phyloP scores from a whole-genome alignment of 2,888 invertebrate genomes.

The Aporophyla nigra region DNA sequence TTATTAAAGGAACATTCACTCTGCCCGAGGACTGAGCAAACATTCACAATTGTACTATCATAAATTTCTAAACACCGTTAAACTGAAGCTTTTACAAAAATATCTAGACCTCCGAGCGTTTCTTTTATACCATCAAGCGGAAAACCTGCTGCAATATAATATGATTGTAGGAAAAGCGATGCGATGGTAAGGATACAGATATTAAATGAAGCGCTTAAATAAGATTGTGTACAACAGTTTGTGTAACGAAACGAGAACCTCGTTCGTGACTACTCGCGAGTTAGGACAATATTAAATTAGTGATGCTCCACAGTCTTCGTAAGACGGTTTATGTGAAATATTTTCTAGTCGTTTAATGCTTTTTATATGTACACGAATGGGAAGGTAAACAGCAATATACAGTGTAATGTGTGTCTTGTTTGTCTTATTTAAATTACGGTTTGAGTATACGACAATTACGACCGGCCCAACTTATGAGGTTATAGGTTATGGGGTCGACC shows the following conservation, averaged over 20 bases:
- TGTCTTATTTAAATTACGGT: conserved; percentile 46
- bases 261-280: conserved; percentile 60
- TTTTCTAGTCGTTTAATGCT: conserved; percentile 53
- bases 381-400: conserved; percentile 57
- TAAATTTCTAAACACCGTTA: conserved; percentile 49
- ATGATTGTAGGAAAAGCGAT: conserved; percentile 48
- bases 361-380: conserved; percentile 55
- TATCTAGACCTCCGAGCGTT: conserved; percentile 9
- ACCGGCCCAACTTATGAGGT: too few relatives aligned
- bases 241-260: conserved; percentile 74
- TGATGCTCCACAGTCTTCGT: conserved; percentile 67
- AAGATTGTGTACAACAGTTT: conserved; percentile 72
- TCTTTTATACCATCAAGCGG: conserved; percentile 25
- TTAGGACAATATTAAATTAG: conserved; percentile 79
- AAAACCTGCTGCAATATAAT: conserved; percentile 47
- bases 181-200: conserved; percentile 42
- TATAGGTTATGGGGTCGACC: too few relatives aligned
- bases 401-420: conserved; percentile 47
- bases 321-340: conserved; percentile 57
- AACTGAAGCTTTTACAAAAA: conserved; percentile 18
- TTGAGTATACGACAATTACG: conserved; percentile 10
- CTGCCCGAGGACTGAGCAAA: conserved; percentile 39
- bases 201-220: conserved; percentile 70
- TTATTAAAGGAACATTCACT: conserved; percentile 41
- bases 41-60: conserved; percentile 32